A percentile compares a stretch with the other conserved stretches of the same genome.
Evolutionary conservation across 2,888 invertebrate species (phyloP).

Genomic region (Hyalella azteca): DNA sequence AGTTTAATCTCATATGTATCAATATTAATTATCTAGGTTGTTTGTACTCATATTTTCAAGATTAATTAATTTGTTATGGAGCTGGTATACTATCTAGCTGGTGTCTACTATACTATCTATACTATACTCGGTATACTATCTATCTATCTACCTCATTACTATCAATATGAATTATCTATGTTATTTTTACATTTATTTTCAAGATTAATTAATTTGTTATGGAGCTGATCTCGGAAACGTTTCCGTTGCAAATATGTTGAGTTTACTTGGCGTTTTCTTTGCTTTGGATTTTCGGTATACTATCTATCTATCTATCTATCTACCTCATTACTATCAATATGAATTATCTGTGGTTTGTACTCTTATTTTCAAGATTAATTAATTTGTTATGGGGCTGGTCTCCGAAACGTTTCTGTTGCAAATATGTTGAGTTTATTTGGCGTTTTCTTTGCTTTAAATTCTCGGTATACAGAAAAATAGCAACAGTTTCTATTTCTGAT

Average conservation of each 20-base stretch:
- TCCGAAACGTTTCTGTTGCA: background rate
- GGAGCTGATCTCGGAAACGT: background rate
- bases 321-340: background rate
- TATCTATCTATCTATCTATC: background rate
- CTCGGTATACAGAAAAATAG: background rate
- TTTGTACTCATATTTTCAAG: background rate
- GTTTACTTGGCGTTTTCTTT: background rate
- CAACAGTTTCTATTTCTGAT: too few species aligned
- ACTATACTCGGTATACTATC: background rate
- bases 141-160: background rate
- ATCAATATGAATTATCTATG: background rate
- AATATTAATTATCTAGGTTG: too few species aligned
- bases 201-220: background rate
- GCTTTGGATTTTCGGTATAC: background rate
- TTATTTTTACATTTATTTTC: too few species aligned
- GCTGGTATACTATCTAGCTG: background rate
- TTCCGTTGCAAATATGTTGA: background rate
- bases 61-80: background rate
- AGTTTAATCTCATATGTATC: too few species aligned
- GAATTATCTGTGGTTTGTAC: background rate
- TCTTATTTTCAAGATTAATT: background rate
- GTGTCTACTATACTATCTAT: background rate
- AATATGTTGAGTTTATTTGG: too few species aligned
- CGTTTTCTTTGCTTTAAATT: background rate
- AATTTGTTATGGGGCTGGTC: background rate